phyloP scores from a whole-genome alignment of 2,888 invertebrate species.

The Phlogophora meticulosa region DNA sequence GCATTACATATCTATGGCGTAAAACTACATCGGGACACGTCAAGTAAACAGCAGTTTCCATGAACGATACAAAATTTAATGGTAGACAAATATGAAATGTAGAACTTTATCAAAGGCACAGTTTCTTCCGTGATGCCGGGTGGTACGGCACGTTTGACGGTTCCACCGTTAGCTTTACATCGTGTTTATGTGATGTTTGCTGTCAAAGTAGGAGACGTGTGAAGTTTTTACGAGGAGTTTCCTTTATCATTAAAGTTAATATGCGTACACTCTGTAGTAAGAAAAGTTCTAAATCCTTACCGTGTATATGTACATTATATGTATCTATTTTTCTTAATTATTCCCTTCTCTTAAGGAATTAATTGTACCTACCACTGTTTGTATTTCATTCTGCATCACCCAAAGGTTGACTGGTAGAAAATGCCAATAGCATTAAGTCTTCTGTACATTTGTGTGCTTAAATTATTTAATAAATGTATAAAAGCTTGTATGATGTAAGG shows the following conservation, averaged over 20 bases:
- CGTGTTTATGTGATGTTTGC: conserved; percentile 50
- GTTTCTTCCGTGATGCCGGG: conserved; percentile 34
- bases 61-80: conserved; percentile 42
- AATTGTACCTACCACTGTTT: no score
- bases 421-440: no score
- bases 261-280: background rate
- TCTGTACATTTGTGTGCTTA: no score
- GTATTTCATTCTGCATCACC: no score
- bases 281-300: background rate
- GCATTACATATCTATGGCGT: background rate
- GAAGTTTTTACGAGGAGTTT: conserved; percentile 46
- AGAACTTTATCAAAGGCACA: conserved; percentile 41
- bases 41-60: conserved; percentile 32
- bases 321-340: no score
- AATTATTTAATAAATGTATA: no score
- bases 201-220: conserved; percentile 24
- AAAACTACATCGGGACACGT: background rate
- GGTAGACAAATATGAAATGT: conserved; percentile 46
- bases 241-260: conserved; percentile 26
- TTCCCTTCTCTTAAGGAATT: no score
- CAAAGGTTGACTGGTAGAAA: no score
- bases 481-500: no score
- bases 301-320: no score
- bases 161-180: conserved; percentile 22
- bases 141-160: background rate